These are phyloP conservation scores for Agrenia bidenticulata DNA, from an alignment of 2,888 invertebrate genomes.

Conservation along the genomic window DNA sequence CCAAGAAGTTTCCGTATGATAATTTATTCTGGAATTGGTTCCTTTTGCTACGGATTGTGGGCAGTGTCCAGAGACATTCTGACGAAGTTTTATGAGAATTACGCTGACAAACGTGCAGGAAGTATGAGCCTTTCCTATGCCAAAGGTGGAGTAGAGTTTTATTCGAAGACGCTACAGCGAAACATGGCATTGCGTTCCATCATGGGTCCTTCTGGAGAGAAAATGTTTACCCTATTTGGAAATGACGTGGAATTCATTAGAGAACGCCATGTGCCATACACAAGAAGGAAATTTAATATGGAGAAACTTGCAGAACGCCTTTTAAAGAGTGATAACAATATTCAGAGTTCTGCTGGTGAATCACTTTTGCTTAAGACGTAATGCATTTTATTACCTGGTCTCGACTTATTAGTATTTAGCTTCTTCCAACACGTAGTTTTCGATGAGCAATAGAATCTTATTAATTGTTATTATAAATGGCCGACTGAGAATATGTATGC, in stretches of 20 bases:
- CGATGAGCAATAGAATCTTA: too few species aligned
- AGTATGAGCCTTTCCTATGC: constrained; percentile 65
- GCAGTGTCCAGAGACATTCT: constrained; percentile 67
- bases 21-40: constrained; percentile 63
- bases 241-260: constrained; percentile 67
- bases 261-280: constrained; percentile 66
- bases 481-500: too few species aligned
- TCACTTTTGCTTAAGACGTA: background rate
- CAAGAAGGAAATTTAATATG: constrained; percentile 68
- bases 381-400: background rate
- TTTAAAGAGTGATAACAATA: background rate
- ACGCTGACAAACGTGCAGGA: constrained; percentile 66
- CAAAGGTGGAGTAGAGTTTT: constrained; percentile 74
- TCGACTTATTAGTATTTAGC: too few species aligned
- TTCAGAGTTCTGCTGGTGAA: background rate
- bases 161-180: constrained; percentile 69
- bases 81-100: constrained; percentile 65
- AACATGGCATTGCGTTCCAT: constrained; percentile 72
- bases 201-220: constrained; percentile 66
- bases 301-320: constrained; percentile 60
- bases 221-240: constrained; percentile 66
- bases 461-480: too few species aligned
- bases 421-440: too few species aligned
- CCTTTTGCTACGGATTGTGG: constrained; percentile 65
- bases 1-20: constrained; percentile 59